A percentile compares a stretch with the other conserved stretches of the same genome.
These are phyloP conservation scores for Numenius phaeopus DNA, from an alignment of 2,797 vertebrate species.

Conservation along the genomic window DNA sequence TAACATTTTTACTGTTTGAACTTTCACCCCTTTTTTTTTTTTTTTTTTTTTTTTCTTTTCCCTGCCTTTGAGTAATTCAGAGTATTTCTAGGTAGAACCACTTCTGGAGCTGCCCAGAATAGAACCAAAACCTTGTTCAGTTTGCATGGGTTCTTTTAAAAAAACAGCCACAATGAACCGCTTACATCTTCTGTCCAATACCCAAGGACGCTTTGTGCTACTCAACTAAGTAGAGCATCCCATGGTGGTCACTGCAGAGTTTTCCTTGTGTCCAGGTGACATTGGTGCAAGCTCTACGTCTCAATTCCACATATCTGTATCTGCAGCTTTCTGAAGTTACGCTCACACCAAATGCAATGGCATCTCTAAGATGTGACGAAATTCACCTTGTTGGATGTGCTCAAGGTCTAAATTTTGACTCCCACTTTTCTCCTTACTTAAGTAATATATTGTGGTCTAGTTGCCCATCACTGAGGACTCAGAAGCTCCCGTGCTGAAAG, in stretches of 20 bases:
- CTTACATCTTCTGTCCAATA: not conserved
- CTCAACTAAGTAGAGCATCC: not conserved
- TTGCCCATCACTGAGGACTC: not conserved
- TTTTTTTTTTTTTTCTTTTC: not conserved
- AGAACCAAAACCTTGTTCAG: not conserved
- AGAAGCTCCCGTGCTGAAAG: not conserved
- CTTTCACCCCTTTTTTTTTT: not conserved
- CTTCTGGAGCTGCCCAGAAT: not conserved
- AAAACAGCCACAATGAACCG: not conserved
- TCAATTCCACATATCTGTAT: not conserved
- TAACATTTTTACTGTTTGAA: not conserved
- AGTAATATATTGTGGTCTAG: not conserved
- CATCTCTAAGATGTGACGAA: not conserved
- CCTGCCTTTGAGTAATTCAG: not conserved
- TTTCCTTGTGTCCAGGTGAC: not conserved
- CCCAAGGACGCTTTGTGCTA: not conserved
- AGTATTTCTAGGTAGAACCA: not conserved
- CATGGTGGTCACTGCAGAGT: not conserved
- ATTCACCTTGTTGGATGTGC: not conserved
- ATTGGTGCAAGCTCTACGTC: not conserved
- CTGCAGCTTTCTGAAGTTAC: not conserved
- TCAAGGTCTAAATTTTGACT: not conserved
- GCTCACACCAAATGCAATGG: not conserved
- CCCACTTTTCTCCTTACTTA: not conserved
- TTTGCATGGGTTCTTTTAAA: not conserved